Base-by-base conservation (phyloP, 2,888 invertebrate species). In the Antheraea yamamai region DNA sequence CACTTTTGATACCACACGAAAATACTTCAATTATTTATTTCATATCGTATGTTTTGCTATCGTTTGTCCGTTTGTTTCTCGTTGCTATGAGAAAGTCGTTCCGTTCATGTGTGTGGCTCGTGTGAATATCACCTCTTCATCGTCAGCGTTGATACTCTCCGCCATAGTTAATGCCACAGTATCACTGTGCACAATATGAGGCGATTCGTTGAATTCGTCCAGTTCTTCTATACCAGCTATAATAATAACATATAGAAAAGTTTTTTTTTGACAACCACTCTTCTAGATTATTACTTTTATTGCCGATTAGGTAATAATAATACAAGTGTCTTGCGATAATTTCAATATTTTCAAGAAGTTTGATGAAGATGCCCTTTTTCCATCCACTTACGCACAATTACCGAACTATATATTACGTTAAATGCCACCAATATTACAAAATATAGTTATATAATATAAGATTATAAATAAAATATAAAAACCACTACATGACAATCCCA, bases 201-300 rank as follows among this genome's bases (percentile, higher is more conserved):
- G 98, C 3, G 98, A 98, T 89, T 98, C 98, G 90, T 98, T 98
- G 90, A 98, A 98, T 90, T 98, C 98, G 84, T 98, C 98, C 75
- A 98, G 90, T 89, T 98, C 98, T 84, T 98, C 98, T 82, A 96
- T 95, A 79, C 97, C 97, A 85, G 89, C 95, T 94, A 88, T 2
- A 20, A 61, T 26, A 51, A 61, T 12, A 23, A 61, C 23, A n/a
- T 61, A 23, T 7, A 8, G 10, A 58, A 7, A 6, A n/a, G 30
- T 2, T 30, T 30, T 30, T 30, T 30, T 30, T 3, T 30, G 3
- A 3, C 30, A 30, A 30, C 30, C 30, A 2, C 1, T 30, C 1
- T 30, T 30, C 30, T 3, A 30, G 30, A 2, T 30, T 30, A 30
- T 30, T 30, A 30, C 30, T 30, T 2, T 30, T 30, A 30, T 3